These are phyloP conservation scores for Chrysaora quinquecirrha DNA, from an alignment of 30 jellyfish, hydroid and myxozoan species.

Conservation along the genomic window DNA sequence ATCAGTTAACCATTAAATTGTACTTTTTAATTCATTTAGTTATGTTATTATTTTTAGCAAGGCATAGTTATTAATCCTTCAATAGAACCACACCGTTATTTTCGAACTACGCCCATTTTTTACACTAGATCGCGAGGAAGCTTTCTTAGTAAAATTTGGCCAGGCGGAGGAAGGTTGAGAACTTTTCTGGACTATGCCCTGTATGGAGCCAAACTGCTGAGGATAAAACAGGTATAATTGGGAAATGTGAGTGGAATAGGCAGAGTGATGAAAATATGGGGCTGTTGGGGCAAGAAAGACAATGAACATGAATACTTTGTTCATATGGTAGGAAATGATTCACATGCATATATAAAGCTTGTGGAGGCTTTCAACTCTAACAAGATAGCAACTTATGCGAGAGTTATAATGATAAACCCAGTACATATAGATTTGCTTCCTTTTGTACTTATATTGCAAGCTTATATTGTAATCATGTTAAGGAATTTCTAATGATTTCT, in stretches of 20 bases:
- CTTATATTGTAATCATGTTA: too few species aligned
- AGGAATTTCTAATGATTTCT: too few species aligned
- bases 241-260: slow-evolving; percentile 22
- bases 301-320: not conserved
- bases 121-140: not conserved
- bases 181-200: not conserved
- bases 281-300: slow-evolving; percentile 16
- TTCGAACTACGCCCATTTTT: not conserved
- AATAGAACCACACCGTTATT: not conserved
- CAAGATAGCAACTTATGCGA: slow-evolving; percentile 23
- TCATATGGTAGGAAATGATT: slow-evolving; percentile 7
- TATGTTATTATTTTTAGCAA: not conserved
- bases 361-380: slow-evolving; percentile 32
- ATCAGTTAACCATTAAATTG: not conserved
- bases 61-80: not conserved
- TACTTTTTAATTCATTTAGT: too few species aligned
- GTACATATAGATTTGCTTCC: slow-evolving; percentile 3
- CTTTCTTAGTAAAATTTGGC: not conserved
- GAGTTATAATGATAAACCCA: slow-evolving; percentile 42
- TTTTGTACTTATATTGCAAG: slow-evolving; percentile 6
- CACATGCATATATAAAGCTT: slow-evolving; percentile 23
- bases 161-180: not conserved
- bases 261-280: slow-evolving; percentile 35
- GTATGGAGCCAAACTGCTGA: slow-evolving; percentile 36
- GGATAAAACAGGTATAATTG: slow-evolving; percentile 24